phyloP scores from a whole-genome alignment of 2,113 vertebrate genomes.

The Paradoxurus hermaphroditus region DNA sequence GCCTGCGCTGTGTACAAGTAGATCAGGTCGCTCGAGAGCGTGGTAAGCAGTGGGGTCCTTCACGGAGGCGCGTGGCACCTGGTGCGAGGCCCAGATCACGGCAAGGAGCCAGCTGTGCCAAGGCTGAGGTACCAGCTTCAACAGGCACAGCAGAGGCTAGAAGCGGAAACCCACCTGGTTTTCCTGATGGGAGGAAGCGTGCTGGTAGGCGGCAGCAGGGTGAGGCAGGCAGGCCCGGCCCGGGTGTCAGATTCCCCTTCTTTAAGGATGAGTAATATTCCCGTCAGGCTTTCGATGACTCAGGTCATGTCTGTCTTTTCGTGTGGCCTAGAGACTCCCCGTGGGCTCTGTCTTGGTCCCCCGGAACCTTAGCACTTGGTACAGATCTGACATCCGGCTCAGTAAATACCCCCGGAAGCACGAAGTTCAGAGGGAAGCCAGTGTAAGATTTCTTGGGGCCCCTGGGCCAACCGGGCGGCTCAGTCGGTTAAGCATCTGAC shows the following conservation, averaged over 20 bases:
- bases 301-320: background rate
- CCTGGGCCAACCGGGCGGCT: too few relatives aligned
- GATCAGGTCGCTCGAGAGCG: fast-evolving
- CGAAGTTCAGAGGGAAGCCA: background rate
- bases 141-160: background rate
- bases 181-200: background rate
- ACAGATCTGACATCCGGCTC: background rate
- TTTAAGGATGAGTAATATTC: background rate
- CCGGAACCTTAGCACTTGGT: too few relatives aligned
- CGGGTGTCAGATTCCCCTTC: background rate
- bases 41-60: background rate
- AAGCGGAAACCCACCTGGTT: background rate
- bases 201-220: background rate
- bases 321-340: background rate
- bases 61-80: background rate
- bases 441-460: background rate
- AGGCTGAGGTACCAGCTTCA: background rate
- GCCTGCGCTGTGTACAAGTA: fast-evolving
- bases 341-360: background rate
- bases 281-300: background rate
- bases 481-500: too few relatives aligned
- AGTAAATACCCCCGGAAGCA: background rate
- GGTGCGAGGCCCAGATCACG: background rate
- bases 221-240: background rate
- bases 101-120: background rate